A percentile compares a stretch with the other conserved stretches of the same genome.
Evolutionary conservation across 23 tunicate genomes (phyloP).

Genomic region (Clavelina lepadiformis): DNA sequence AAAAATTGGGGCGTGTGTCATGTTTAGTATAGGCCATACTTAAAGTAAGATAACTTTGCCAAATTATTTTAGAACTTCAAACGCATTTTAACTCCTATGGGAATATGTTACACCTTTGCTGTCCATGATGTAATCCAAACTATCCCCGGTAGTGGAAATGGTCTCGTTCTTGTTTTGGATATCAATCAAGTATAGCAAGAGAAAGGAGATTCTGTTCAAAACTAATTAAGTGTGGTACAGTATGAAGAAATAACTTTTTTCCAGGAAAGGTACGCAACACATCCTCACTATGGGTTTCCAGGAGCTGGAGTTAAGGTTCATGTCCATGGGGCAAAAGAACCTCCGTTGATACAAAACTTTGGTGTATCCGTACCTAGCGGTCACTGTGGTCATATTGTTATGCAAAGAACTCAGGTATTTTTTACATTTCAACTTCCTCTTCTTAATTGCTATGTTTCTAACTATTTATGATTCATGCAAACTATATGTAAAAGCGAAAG

Average conservation of each 20-base stretch:
- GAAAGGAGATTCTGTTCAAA: too few relatives aligned
- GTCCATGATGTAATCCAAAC: constrained; percentile 28
- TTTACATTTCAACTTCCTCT: neutral
- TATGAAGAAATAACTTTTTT: too few relatives aligned
- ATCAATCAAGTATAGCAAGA: constrained; percentile 29
- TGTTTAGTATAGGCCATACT: too few relatives aligned
- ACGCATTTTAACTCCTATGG: constrained; percentile 35
- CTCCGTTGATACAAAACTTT: constrained; percentile 26
- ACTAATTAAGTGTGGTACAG: too few relatives aligned
- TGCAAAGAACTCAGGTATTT: constrained; percentile 40
- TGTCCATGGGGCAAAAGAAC: constrained; percentile 26
- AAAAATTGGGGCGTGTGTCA: too few relatives aligned
- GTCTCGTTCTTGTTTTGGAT: constrained; percentile 19
- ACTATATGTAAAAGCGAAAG: too few relatives aligned
- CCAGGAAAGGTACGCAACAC: constrained; percentile 32
- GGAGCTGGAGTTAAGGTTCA: constrained; percentile 60
- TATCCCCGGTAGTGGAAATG: constrained; percentile 66
- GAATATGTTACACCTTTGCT: constrained; percentile 51
- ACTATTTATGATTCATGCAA: too few relatives aligned
- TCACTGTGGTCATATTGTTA: constrained; percentile 15
- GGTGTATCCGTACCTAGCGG: constrained; percentile 43
- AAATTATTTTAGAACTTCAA: constrained; percentile 31
- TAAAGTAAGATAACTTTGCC: too few relatives aligned
- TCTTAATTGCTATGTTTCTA: too few relatives aligned
- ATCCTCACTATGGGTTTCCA: constrained; percentile 40